phyloP scores from a whole-genome alignment of 2,797 vertebrate species.

The Oryzias sinensis region DNA sequence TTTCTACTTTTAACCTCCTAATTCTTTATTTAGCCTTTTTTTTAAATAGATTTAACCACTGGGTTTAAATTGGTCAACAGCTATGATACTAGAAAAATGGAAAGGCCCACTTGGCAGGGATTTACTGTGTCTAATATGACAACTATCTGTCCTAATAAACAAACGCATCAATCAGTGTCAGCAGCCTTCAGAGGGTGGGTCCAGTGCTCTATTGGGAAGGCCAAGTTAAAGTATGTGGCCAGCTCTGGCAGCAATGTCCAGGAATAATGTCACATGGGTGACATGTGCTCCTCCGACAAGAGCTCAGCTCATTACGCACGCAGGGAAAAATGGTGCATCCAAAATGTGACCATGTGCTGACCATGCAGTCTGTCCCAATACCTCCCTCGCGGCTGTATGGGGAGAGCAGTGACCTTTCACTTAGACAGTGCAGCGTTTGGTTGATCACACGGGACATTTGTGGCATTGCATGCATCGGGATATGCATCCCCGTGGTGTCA shows the following conservation, averaged over 20 bases:
- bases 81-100: slow-evolving; percentile 13
- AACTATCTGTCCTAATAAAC: slow-evolving; percentile 69
- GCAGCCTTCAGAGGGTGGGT: slow-evolving; percentile 41
- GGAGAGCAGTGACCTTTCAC: slow-evolving; percentile 66
- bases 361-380: slow-evolving; percentile 56
- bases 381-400: slow-evolving; percentile 50
- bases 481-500: slow-evolving; percentile 59
- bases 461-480: slow-evolving; percentile 61
- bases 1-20: slow-evolving; percentile 28
- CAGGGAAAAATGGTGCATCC: slow-evolving; percentile 50
- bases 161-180: slow-evolving; percentile 72
- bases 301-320: slow-evolving; percentile 71
- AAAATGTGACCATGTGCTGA: slow-evolving; percentile 74
- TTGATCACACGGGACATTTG: slow-evolving; percentile 71
- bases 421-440: slow-evolving; percentile 43
- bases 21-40: slow-evolving; percentile 54
- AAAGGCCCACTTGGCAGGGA: slow-evolving; percentile 53
- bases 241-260: slow-evolving; percentile 48
- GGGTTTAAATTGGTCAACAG: slow-evolving; percentile 24
- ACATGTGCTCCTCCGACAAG: slow-evolving; percentile 58
- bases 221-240: slow-evolving; percentile 30
- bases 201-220: slow-evolving; percentile 27
- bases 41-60: slow-evolving; percentile 2
- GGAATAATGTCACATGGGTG: slow-evolving; percentile 63
- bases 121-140: slow-evolving; percentile 66